Conservation (phyloP, 1,140 invertebrate species). For the Drosophila pseudoobscura region DNA sequence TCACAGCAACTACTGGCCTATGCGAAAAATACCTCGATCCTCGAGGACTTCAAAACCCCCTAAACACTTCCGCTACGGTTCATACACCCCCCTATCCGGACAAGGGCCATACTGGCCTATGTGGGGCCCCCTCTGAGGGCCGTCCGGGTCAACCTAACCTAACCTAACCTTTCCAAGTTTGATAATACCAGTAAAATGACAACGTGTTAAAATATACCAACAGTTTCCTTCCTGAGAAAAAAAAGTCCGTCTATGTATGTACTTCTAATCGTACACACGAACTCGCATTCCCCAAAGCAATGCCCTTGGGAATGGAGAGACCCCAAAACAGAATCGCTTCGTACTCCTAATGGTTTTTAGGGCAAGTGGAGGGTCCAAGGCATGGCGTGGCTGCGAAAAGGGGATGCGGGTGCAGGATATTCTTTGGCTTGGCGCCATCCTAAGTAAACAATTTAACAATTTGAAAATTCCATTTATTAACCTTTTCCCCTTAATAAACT, state of each 20-base stretch:
- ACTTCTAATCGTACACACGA: slow-evolving; percentile 18
- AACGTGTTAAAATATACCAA: slow-evolving; percentile 65
- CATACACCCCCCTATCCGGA: no score
- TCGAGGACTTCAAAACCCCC: no score
- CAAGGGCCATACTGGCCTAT: no score
- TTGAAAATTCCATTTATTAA: slow-evolving; percentile 70
- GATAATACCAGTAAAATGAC: slow-evolving; percentile 59
- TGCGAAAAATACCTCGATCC: no score
- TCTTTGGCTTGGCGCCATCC: slow-evolving; percentile 37
- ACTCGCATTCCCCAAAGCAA: slow-evolving; percentile 11
- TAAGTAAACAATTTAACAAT: slow-evolving; percentile 70
- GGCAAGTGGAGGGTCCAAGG: not conserved
- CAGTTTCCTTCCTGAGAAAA: slow-evolving; percentile 59
- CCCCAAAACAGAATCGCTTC: slow-evolving; percentile 39
- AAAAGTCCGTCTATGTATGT: slow-evolving; percentile 39
- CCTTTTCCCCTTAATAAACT: slow-evolving; percentile 68
- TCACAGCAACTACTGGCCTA: no score
- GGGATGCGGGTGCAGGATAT: slow-evolving; percentile 6
- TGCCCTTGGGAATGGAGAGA: slow-evolving; percentile 9
- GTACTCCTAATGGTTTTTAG: not conserved
- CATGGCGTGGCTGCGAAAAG: slow-evolving; percentile 1
- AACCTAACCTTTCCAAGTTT: no score
- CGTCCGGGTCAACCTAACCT: no score
- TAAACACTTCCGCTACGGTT: no score
- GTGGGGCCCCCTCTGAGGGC: no score